Percentiles rank a stretch among this genome's conserved stretches.
phyloP scores from a whole-genome alignment of 2,113 vertebrate species.

The Lamprologus sp. region DNA sequence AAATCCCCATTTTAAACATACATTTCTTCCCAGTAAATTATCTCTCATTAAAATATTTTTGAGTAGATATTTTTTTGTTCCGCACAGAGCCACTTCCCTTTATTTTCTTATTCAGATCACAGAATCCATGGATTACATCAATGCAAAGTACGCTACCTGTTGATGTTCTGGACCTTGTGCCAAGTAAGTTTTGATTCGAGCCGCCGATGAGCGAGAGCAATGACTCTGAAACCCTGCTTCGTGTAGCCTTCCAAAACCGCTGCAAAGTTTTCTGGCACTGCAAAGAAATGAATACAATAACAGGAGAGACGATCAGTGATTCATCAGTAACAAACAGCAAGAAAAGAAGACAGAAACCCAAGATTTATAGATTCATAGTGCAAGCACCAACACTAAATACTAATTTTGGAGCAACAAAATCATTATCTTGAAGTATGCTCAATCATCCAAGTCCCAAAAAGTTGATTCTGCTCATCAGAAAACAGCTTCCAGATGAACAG shows the following conservation, averaged over 20 bases:
- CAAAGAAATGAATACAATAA: not conserved
- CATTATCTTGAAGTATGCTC: not conserved
- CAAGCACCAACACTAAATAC: not conserved
- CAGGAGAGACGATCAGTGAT: accelerated
- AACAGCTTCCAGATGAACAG: not conserved
- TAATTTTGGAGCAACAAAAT: not conserved
- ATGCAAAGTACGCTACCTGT: conserved; percentile 69
- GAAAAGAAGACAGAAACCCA: not conserved
- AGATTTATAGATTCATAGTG: accelerated
- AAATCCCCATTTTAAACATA: not conserved
- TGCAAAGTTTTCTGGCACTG: conserved; percentile 87
- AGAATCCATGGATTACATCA: not conserved
- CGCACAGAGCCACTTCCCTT: not conserved
- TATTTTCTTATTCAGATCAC: not conserved
- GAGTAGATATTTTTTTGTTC: not conserved
- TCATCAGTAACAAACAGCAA: not conserved
- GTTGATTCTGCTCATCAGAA: not conserved
- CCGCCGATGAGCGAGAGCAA: conserved; percentile 90
- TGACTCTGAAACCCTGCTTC: conserved; percentile 93
- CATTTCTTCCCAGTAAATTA: not conserved
- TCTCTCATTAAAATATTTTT: not conserved
- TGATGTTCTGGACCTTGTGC: conserved; percentile 94
- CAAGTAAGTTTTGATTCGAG: conserved; percentile 90
- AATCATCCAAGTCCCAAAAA: not conserved
- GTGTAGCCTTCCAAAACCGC: conserved; percentile 88